Evolutionary conservation across 2,113 vertebrate species (phyloP), one percentile per base, ranked within the genome.

Genomic region (Paradoxurus hermaphroditus): DNA sequence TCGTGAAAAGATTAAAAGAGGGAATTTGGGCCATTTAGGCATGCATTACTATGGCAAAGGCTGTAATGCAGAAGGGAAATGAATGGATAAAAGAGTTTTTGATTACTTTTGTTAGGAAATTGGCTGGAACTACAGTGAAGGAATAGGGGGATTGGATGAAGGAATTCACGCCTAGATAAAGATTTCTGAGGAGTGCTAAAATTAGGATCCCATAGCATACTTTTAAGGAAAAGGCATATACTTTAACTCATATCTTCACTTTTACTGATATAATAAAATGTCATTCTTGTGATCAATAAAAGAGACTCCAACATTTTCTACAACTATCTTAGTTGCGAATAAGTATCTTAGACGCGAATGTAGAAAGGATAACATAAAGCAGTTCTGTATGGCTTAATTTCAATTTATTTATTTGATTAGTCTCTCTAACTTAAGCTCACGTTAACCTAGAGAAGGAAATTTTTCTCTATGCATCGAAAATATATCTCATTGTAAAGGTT

Each of bases 401-500:
- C 19, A 63, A 59, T 62, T 97, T 83, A n/a, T 92, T 94, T 73
- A 73, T 75, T 63, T 91, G 34, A 62, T 77, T 75, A 82, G 29
- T 78, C 51, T 81, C 13, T 70, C 67, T 72, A 88, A 86, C 13
- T 82, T 51, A 95, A 53, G 15, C 56, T 95, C 44, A 81, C 9
- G 46, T 75, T 95, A 86, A 92, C 93, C 96, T 39, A 83, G n/a
- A 92, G 1, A 18, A 78, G 31, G 82, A 51, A 6, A 67, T 90
- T 94, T 46, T 92, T 83, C 10, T 96, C n/a, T 49, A 16, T 51
- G 15, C 9, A 53, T 86, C 51, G 27, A 56, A 94, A 89, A 67
- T 46, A 62, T 68, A 63, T 19, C 23, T 89, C 46, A 44, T 19
- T 93, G 8, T 93, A 94, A 97, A 95, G 65, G 31, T 91, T 97